Percentiles rank a stretch among this genome's conserved stretches.
phyloP scores from a whole-genome alignment of 1,140 invertebrate genomes.

The Catajapyx aquilonaris region DNA sequence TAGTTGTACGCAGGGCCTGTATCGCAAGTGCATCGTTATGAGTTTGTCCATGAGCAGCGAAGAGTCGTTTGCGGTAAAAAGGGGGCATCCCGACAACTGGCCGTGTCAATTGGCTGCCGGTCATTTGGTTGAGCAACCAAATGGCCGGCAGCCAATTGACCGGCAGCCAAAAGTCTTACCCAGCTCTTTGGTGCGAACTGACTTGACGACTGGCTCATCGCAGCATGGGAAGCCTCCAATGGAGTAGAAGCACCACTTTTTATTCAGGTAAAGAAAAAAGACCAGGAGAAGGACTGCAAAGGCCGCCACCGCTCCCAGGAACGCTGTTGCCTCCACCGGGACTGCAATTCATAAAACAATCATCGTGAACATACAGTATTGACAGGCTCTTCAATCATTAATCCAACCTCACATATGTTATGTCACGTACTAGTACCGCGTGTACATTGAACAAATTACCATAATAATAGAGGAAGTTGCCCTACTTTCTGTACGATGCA shows the following conservation, averaged over 20 bases:
- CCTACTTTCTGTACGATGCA: too few relatives aligned
- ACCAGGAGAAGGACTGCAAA: slow-evolving; percentile 49
- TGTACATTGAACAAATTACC: too few relatives aligned
- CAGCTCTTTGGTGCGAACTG: slow-evolving; percentile 19
- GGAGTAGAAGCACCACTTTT: slow-evolving; percentile 45
- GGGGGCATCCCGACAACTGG: background rate
- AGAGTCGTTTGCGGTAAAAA: background rate
- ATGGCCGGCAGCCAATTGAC: slow-evolving; percentile 2
- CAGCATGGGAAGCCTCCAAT: slow-evolving; percentile 35
- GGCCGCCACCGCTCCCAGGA: slow-evolving; percentile 51
- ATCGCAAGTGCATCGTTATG: too few relatives aligned
- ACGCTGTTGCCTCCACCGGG: slow-evolving; percentile 49
- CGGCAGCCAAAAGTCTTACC: too few relatives aligned
- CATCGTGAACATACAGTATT: too few relatives aligned
- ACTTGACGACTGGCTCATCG: slow-evolving; percentile 25
- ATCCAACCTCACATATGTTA: too few relatives aligned
- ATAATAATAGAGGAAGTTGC: too few relatives aligned
- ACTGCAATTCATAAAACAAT: slow-evolving; percentile 27
- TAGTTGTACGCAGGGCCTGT: slow-evolving; percentile 33
- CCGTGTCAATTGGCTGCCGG: background rate
- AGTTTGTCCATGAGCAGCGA: background rate
- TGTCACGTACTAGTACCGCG: too few relatives aligned
- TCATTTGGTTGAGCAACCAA: too few relatives aligned
- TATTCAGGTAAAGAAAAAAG: slow-evolving; percentile 59
- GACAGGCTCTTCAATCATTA: too few relatives aligned